phyloP scores from a whole-genome alignment of 37 sponge, comb jelly and placozoan species.

The Sycon ciliatum region DNA sequence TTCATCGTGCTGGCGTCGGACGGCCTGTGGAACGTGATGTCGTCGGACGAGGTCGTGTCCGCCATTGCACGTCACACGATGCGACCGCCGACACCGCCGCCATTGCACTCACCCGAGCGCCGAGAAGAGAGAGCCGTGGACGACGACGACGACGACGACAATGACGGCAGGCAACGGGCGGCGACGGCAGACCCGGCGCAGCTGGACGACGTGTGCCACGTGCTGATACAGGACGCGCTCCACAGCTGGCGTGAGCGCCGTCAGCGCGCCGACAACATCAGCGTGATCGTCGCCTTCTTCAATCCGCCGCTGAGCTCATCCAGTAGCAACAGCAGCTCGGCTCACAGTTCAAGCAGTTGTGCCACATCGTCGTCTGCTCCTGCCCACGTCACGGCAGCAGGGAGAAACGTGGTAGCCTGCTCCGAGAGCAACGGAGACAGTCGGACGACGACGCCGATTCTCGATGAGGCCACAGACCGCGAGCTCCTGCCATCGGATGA shows the following conservation, averaged over 20 bases:
- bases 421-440: too few species aligned
- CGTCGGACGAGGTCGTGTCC: slow-evolving; percentile 54
- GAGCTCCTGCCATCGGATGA: too few species aligned
- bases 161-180: not conserved
- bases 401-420: too few species aligned
- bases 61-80: slow-evolving; percentile 48
- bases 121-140: slow-evolving; percentile 23
- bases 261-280: slow-evolving; percentile 68
- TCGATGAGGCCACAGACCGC: too few species aligned
- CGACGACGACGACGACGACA: slow-evolving; percentile 10
- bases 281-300: slow-evolving; percentile 65
- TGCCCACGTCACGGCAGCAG: too few species aligned
- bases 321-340: too few species aligned
- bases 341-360: too few species aligned
- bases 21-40: slow-evolving; percentile 80
- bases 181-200: too few species aligned
- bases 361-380: too few species aligned
- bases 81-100: not conserved
- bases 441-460: too few species aligned
- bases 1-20: slow-evolving; percentile 74
- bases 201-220: slow-evolving; percentile 54
- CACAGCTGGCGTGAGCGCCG: slow-evolving; percentile 42
- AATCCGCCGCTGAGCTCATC: too few species aligned
- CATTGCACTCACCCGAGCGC: too few species aligned
- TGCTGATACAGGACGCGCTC: slow-evolving; percentile 59